Conservation (phyloP, 2,113 vertebrate species). For the Ovibos moschatus region DNA sequence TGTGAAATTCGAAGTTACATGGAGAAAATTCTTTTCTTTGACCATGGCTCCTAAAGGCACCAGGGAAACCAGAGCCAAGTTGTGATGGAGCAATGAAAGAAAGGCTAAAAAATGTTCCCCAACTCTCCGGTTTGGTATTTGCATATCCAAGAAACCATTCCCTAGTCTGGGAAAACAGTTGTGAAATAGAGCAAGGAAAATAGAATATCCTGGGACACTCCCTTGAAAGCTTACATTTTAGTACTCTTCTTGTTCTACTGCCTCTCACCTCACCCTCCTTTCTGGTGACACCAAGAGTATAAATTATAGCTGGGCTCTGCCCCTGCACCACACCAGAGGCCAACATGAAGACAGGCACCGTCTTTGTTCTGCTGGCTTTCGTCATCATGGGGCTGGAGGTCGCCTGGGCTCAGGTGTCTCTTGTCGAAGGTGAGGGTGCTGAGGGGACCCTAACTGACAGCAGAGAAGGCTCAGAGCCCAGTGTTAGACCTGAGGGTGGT, state of each 20-base stretch:
- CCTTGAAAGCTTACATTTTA: background rate
- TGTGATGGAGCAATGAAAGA: background rate
- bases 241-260: no score
- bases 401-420: accelerated
- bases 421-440: background rate
- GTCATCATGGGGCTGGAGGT: background rate
- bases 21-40: background rate
- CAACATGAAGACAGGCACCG: background rate
- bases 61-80: background rate
- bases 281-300: background rate
- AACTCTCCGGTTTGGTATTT: background rate
- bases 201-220: no score
- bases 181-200: background rate
- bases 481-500: background rate
- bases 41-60: background rate
- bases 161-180: background rate
- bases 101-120: background rate
- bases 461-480: background rate
- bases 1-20: background rate
- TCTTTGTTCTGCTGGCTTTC: background rate
- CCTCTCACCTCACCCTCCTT: background rate
- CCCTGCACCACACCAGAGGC: background rate
- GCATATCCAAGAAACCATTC: background rate
- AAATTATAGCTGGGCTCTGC: background rate
- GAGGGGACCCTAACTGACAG: background rate